Conservation (phyloP, 2,113 vertebrate species). For the Gadus macrocephalus region DNA sequence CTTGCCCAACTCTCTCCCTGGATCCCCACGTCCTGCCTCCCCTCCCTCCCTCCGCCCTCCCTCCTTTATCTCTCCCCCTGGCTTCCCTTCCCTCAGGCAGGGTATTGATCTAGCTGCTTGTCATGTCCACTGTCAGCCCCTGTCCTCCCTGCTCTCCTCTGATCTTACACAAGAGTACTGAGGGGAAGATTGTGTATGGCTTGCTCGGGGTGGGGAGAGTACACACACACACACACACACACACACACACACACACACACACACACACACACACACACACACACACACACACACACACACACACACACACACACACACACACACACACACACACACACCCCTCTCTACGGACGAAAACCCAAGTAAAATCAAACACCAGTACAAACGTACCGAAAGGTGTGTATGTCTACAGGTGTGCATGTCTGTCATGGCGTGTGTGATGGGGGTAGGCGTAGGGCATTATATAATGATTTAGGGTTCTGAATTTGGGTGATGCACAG, state of each 20-base stretch:
- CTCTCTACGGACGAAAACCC: too few relatives aligned
- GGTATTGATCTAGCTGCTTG: slow-evolving; percentile 71
- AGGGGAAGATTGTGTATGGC: background rate
- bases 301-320: too few relatives aligned
- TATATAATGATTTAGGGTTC: slow-evolving; percentile 33
- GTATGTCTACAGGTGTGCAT: background rate
- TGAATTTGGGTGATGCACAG: slow-evolving; percentile 31
- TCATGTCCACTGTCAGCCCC: slow-evolving; percentile 65
- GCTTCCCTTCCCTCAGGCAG: slow-evolving; percentile 33
- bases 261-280: too few relatives aligned
- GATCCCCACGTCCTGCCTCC: background rate
- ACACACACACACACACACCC: too few relatives aligned
- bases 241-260: too few relatives aligned
- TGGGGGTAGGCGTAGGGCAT: background rate
- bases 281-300: too few relatives aligned
- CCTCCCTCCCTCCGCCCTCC: slow-evolving; percentile 24
- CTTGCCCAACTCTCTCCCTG: slow-evolving; percentile 6
- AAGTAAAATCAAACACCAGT: too few relatives aligned
- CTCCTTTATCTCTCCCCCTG: background rate
- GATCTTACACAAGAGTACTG: slow-evolving; percentile 45
- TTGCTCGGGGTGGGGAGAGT: background rate
- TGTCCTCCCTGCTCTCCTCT: slow-evolving; percentile 54
- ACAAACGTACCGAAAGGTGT: background rate
- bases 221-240: too few relatives aligned
- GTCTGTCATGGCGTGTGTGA: background rate